Percentiles rank a stretch among this genome's conserved stretches.
Evolutionary conservation across 2,113 vertebrate species (phyloP).

Genomic region (Notarius lentiginosus): DNA sequence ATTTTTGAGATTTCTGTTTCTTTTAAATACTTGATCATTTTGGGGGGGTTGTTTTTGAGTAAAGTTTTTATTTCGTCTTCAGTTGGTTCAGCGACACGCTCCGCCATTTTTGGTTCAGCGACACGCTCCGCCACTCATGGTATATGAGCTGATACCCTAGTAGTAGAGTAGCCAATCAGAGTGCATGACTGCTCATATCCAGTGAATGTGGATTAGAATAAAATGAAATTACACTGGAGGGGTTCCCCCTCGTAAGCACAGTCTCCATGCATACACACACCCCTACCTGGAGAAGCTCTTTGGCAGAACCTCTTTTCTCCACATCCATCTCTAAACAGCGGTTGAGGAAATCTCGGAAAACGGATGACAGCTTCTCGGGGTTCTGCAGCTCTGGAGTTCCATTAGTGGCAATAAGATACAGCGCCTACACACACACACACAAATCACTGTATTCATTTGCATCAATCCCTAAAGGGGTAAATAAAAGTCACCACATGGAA

Average conservation of each 20-base stretch:
- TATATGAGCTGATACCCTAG: no score
- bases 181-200: no score
- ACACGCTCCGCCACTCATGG: no score
- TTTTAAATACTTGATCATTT: no score
- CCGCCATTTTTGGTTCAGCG: no score
- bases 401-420: constrained; percentile 98
- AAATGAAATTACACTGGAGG: neutral
- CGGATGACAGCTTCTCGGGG: constrained; percentile 87
- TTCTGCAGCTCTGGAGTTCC: constrained; percentile 96
- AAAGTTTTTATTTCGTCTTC: no score
- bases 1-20: no score
- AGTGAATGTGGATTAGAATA: no score
- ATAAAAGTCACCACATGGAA: neutral
- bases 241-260: neutral
- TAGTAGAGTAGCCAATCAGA: no score
- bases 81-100: no score
- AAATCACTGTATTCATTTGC: neutral
- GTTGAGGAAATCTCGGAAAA: constrained; percentile 93
- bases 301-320: constrained; percentile 93
- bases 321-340: constrained; percentile 97
- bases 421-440: constrained; percentile 72
- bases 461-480: neutral
- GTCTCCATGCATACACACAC: neutral
- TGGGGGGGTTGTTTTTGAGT: no score
- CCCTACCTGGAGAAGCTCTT: constrained; percentile 89